Conservation (phyloP, 2,888 invertebrate species). For the Drosophila anomalata region DNA sequence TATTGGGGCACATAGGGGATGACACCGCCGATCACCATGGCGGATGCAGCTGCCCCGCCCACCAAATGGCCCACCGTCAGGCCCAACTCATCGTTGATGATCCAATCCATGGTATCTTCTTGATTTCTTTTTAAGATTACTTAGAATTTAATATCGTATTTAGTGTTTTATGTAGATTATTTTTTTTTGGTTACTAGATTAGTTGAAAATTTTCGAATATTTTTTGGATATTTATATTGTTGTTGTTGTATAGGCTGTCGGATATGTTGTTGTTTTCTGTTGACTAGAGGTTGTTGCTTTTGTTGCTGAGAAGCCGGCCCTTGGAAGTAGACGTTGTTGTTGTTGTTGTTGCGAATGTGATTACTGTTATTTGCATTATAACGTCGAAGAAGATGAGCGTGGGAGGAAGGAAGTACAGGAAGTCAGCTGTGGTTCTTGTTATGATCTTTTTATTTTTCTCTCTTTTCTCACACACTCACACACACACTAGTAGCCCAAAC, state of each 20-base stretch:
- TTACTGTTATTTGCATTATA: slow-evolving; percentile 28
- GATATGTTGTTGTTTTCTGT: slow-evolving; percentile 56
- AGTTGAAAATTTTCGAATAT: background rate
- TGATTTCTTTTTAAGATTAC: slow-evolving; percentile 4
- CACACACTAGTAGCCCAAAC: slow-evolving; percentile 33
- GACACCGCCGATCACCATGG: slow-evolving; percentile 97
- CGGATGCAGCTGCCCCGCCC: slow-evolving; percentile 92
- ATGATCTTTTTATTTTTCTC: background rate
- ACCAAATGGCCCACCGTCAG: slow-evolving; percentile 90
- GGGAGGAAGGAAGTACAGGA: slow-evolving; percentile 49
- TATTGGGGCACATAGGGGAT: slow-evolving; percentile 99
- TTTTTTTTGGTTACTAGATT: background rate
- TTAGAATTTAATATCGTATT: slow-evolving; percentile 19
- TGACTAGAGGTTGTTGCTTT: slow-evolving; percentile 61
- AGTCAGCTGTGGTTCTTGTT: slow-evolving; percentile 54
- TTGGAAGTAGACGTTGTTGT: slow-evolving; percentile 63
- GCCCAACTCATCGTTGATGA: slow-evolving; percentile 90
- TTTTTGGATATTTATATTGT: slow-evolving; percentile 25
- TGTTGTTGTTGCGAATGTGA: slow-evolving; percentile 32
- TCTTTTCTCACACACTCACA: slow-evolving; percentile 28
- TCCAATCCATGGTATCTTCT: slow-evolving; percentile 88
- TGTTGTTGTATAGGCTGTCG: slow-evolving; percentile 43
- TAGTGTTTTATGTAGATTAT: background rate
- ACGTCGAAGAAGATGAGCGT: slow-evolving; percentile 11
- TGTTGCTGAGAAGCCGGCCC: slow-evolving; percentile 43